Base-by-base conservation (phyloP, 2,888 invertebrate species). In the Ligdia adustata region DNA sequence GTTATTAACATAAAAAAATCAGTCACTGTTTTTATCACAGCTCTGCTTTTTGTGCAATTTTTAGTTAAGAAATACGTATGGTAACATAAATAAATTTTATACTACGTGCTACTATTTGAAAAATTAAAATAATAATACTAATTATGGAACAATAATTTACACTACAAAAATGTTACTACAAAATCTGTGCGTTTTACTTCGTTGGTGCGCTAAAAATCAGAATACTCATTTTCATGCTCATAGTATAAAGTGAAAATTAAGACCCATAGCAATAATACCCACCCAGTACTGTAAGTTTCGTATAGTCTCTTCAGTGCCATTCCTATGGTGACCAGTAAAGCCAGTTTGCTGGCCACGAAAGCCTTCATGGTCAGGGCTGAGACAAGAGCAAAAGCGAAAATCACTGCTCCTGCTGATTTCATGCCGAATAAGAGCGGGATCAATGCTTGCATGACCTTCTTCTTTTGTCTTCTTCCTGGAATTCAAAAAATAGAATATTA, bases 371-470 rank as follows among this genome's bases (percentile, higher is more conserved):
- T 93, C 2, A 94, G 78, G 4, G 92, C 72, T 0, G 93, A 92
- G 15, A 95, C 92, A 1, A 92, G 84, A 22, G 92, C 90, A 48
- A 94, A 81, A 0, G 91, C 92, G 33, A 94, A 87, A 55, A 94
- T 86, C 31, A 92, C 91, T 57, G 93, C 89, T 5, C 93, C 93
- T 0, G 94, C 92, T 0, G 93, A 91, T 64, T 94, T 94, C 79
- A 94, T 93, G 15, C 94, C 95, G 61, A 94, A 83, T 31, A 94
- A 79, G 65, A 94, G 86, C 3, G 94, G 94, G 5, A 95, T 80
- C 42, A 93, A 82, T 64, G 93, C 90, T 72, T 92, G 92, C 53
- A 92, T 87, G 57, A 92, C 90, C 64, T 93, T 93, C 56, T 92
- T 92, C 52, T 92, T 92, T 40, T 92, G 89, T 64, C 86, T 88